These are phyloP conservation scores for Malurus splendens DNA, from an alignment of 2,797 vertebrate genomes.

Conservation along the genomic window DNA sequence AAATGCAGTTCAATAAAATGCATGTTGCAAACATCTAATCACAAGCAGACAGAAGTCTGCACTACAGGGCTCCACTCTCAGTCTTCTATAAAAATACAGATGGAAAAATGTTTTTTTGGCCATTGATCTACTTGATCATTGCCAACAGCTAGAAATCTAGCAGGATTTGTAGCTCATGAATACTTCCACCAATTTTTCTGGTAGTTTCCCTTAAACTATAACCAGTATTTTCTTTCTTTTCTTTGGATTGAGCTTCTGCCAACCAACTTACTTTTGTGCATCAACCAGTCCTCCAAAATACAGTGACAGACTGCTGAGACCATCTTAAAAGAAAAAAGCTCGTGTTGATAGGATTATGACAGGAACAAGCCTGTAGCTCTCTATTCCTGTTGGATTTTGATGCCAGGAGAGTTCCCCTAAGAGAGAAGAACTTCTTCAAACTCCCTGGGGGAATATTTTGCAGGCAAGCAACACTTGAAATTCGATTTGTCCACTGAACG, in stretches of 20 bases:
- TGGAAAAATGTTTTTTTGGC: conserved; percentile 47
- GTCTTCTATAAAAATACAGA: conserved; percentile 31
- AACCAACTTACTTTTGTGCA: conserved; percentile 16
- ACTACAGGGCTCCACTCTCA: not conserved
- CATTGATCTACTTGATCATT: conserved; percentile 10
- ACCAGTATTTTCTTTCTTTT: conserved; percentile 28
- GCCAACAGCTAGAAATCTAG: conserved; percentile 23
- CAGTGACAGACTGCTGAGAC: conserved; percentile 40
- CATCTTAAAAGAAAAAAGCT: conserved; percentile 17
- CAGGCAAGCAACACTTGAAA: conserved; percentile 20
- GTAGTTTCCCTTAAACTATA: conserved; percentile 29
- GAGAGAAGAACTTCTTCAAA: conserved; percentile 24
- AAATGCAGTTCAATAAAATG: not conserved
- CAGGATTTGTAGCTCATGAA: conserved; percentile 19
- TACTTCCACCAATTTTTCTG: conserved; percentile 36
- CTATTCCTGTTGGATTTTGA: conserved; percentile 5
- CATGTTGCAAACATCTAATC: not conserved
- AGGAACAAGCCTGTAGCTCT: conserved; percentile 23
- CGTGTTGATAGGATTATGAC: conserved; percentile 30
- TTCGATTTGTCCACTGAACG: conserved; percentile 21
- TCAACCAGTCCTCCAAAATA: conserved; percentile 6
- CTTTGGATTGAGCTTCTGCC: conserved; percentile 1
- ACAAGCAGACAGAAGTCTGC: conserved; percentile 14
- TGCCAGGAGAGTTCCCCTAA: conserved; percentile 20
- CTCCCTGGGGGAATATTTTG: not conserved